Percentiles rank a stretch among this genome's conserved stretches.
phyloP scores from a whole-genome alignment of 2,888 invertebrate genomes.

The Cantharis lateralis region DNA sequence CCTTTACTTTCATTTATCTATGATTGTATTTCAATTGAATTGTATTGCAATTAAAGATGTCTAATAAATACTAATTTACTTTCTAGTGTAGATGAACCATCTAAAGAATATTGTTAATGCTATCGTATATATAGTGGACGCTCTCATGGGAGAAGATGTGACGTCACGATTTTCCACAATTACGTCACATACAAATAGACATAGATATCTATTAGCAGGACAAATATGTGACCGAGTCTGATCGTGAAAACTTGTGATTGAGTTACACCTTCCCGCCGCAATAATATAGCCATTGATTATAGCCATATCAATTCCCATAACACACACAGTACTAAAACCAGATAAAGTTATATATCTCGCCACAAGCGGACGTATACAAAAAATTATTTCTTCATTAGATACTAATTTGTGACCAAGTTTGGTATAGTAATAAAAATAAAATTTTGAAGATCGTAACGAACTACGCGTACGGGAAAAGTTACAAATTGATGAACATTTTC shows the following conservation, averaged over 20 bases:
- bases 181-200: conserved; percentile 50
- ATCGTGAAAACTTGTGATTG: conserved; percentile 54
- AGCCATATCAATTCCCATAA: conserved; percentile 48
- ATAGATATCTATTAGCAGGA: conserved; percentile 54
- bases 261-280: conserved; percentile 45
- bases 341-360: conserved; percentile 27
- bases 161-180: conserved; percentile 45
- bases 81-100: conserved; percentile 32
- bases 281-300: conserved; percentile 51
- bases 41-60: conserved; percentile 18
- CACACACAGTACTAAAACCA: conserved; percentile 27
- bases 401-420: conserved; percentile 17
- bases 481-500: too few relatives aligned
- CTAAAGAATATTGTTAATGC: conserved; percentile 38
- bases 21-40: conserved; percentile 41
- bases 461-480: neutral
- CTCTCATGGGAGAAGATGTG: conserved; percentile 41
- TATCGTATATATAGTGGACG: conserved; percentile 33
- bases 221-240: conserved; percentile 44
- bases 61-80: conserved; percentile 38
- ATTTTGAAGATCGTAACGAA: too few relatives aligned
- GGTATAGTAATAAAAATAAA: neutral
- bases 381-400: conserved; percentile 24
- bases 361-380: conserved; percentile 3
- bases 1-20: conserved; percentile 33